phyloP scores from a whole-genome alignment of 2,797 vertebrate species.

The Sebastes nivosus region DNA sequence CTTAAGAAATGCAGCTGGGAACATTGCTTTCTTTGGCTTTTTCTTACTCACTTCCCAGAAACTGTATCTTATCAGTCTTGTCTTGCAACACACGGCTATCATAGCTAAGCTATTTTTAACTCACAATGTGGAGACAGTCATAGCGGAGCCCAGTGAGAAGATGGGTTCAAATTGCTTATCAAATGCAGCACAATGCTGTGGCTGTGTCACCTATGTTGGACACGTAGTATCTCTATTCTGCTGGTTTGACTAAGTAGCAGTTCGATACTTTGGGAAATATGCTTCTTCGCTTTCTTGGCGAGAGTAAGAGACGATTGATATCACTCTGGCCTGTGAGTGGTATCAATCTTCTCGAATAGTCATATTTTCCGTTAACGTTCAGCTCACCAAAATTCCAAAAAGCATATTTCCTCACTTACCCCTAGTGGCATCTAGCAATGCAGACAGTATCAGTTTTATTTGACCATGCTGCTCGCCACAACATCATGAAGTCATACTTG shows the following conservation, averaged over 20 bases:
- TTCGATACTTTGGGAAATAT: background rate
- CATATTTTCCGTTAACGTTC: background rate
- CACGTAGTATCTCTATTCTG: background rate
- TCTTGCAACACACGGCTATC: background rate
- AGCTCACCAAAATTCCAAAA: background rate
- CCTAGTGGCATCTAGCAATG: background rate
- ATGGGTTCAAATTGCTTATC: conserved; percentile 6
- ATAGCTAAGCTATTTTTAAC: conserved; percentile 24
- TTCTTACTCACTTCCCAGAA: background rate
- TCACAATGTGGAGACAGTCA: background rate
- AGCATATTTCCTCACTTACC: background rate
- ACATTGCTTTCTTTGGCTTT: background rate
- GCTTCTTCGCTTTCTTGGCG: background rate
- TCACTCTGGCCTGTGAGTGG: background rate
- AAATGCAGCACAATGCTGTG: background rate
- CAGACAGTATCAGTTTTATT: background rate
- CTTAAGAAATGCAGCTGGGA: conserved; percentile 12
- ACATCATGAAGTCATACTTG: background rate
- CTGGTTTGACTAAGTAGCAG: background rate
- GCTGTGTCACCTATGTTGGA: background rate
- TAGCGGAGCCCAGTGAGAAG: background rate
- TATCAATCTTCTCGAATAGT: background rate
- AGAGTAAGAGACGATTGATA: background rate
- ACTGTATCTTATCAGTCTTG: conserved; percentile 10
- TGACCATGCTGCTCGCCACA: background rate